These are phyloP conservation scores for Phortica magna DNA, from an alignment of 2,888 invertebrate genomes.

Conservation along the genomic window DNA sequence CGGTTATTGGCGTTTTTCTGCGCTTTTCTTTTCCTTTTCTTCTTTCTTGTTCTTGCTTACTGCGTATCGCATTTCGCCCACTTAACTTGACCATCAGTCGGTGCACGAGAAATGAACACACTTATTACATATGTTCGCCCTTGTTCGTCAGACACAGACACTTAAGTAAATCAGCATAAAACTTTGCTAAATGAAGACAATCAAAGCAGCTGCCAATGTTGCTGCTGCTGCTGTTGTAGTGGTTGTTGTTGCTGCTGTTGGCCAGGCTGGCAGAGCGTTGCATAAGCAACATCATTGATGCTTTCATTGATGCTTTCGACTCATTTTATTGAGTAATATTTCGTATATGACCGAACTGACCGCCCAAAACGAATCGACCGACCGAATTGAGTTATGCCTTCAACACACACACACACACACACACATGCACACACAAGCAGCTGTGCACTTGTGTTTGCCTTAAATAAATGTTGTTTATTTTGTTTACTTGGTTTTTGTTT, in stretches of 20 bases:
- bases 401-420: slow-evolving; percentile 18
- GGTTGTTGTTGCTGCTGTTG: slow-evolving; percentile 16
- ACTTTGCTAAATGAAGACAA: slow-evolving; percentile 68
- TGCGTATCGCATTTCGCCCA: no score
- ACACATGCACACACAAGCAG: slow-evolving; percentile 39
- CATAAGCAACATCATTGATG: not conserved
- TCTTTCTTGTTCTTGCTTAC: not conserved
- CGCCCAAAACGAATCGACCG: slow-evolving; percentile 32
- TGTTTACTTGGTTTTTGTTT: slow-evolving; percentile 22
- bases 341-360: slow-evolving; percentile 7
- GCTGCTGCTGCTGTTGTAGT: not conserved
- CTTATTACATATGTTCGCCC: slow-evolving; percentile 26
- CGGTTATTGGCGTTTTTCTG: not conserved
- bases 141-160: slow-evolving; percentile 38
- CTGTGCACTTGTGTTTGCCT: slow-evolving; percentile 47
- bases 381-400: slow-evolving; percentile 60
- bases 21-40: no score
- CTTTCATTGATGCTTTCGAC: slow-evolving; percentile 24
- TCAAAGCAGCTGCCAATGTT: slow-evolving; percentile 49
- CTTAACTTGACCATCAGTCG: no score
- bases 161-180: slow-evolving; percentile 70
- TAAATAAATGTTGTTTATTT: slow-evolving; percentile 36
- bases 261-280: no score
- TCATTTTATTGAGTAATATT: slow-evolving; percentile 32
- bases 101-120: slow-evolving; percentile 49